Percentiles rank a stretch among this genome's conserved stretches.
Conservation (phyloP, 2,888 invertebrate species). For the Muschampia plurimacula region DNA sequence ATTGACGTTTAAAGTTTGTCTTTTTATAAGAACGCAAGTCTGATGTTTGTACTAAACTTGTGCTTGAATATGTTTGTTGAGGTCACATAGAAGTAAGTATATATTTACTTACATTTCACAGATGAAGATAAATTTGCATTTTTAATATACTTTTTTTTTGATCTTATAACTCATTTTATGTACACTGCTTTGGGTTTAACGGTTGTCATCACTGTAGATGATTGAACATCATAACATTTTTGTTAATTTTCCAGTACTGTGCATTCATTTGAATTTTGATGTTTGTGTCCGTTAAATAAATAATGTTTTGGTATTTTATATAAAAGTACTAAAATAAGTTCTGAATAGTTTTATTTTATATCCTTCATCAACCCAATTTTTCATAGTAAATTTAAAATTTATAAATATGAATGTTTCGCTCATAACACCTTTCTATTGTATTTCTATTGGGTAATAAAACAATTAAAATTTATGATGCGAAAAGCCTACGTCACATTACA, state of each 20-base stretch:
- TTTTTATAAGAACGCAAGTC: slow-evolving; percentile 62
- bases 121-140: slow-evolving; percentile 24
- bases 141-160: background rate
- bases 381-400: too few species aligned
- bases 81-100: slow-evolving; percentile 66
- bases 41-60: slow-evolving; percentile 73
- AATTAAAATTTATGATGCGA: too few species aligned
- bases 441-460: too few species aligned
- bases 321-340: slow-evolving; percentile 61
- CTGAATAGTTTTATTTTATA: slow-evolving; percentile 13
- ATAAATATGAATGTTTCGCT: too few species aligned
- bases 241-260: slow-evolving; percentile 32
- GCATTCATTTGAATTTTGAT: slow-evolving; percentile 56
- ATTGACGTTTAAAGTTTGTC: slow-evolving; percentile 61
- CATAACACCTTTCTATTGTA: too few species aligned
- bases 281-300: slow-evolving; percentile 61
- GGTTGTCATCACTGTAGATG: background rate
- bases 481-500: too few species aligned
- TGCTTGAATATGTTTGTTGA: slow-evolving; percentile 62
- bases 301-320: slow-evolving; percentile 76
- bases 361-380: background rate
- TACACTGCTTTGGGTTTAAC: slow-evolving; percentile 8
- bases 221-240: slow-evolving; percentile 12
- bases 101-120: slow-evolving; percentile 45
- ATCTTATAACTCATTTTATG: background rate